phyloP scores from a whole-genome alignment of 2,113 vertebrate species.

The Riparia riparia region DNA sequence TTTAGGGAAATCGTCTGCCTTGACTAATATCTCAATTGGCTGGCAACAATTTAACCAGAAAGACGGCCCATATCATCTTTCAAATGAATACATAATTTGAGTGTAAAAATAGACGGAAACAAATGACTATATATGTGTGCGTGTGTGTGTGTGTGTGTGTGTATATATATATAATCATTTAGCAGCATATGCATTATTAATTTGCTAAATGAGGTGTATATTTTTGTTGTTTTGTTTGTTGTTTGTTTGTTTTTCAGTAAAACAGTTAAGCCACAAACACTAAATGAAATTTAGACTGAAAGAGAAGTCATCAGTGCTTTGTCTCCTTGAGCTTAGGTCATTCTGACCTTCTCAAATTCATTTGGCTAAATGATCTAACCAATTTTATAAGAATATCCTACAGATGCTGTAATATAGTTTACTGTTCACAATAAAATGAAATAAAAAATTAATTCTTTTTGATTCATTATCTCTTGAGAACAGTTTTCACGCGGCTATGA shows the following conservation, averaged over 20 bases:
- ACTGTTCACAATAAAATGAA: slow-evolving; percentile 1
- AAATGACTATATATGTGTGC: too few species aligned
- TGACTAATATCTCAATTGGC: too few species aligned
- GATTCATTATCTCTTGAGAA: neutral
- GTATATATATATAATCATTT: neutral
- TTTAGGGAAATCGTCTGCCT: too few species aligned
- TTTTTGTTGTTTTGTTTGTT: neutral
- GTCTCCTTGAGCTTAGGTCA: neutral
- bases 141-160: too few species aligned
- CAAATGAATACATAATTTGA: too few species aligned
- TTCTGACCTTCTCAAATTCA: neutral
- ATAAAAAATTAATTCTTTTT: slow-evolving; percentile 14
- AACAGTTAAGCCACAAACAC: neutral
- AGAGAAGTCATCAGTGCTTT: neutral
- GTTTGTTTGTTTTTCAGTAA: neutral
- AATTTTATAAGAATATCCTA: neutral
- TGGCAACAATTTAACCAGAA: too few species aligned
- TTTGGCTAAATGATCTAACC: neutral
- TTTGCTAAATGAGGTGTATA: neutral
- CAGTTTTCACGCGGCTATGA: neutral
- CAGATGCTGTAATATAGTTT: neutral
- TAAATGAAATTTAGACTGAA: neutral
- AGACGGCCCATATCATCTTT: too few species aligned
- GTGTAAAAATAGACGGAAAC: too few species aligned
- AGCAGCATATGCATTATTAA: neutral